Evolutionary conservation across 2,888 invertebrate species (phyloP), one percentile per base, ranked within the genome.

Genomic region (Chrysolina haemoptera): DNA sequence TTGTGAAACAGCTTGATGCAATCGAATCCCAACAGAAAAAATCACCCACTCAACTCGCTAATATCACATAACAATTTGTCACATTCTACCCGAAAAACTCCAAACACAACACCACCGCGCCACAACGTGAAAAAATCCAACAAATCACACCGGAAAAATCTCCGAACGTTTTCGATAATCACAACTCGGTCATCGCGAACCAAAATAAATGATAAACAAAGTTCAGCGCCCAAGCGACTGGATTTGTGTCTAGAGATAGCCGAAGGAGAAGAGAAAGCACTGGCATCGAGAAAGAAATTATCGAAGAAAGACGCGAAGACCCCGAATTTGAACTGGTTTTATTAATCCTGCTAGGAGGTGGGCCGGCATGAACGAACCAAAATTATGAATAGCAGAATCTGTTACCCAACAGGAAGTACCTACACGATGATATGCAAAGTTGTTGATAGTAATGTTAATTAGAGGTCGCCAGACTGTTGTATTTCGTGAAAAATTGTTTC

Each of bases 181-280:
- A 59, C 59, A 65, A 48, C 22, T 43, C 65, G 65, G 48, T 65
- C 65, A 66, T 59, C 59, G 35, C 48, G 35, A 16, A 50, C 22
- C 50, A 66, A 66, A 66, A 59, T 59, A 59, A 59, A 66, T 66
- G 50, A 43, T 66, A 35, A 16, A 43, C 50, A 48, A 66, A 66
- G 66, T 46, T 46, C 46, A 43, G 41, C 35, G 50, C 66, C 43
- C 46, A 18, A 50, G 50, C 66, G 48, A 27, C 66, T 66, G 35
- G 27, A 48, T 59, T 35, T 59, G 59, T 59, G 59, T 59, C 59
- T 59, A 59, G 59, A 69, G 66, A 72, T 76, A 74, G 78, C 79
- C 76, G 79, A 79, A 77, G 77, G 78, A 78, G 78, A 79, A 81
- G 79, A 79, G 79, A 78, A 78, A 71, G 66, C 75, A 69, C 65